phyloP scores from a whole-genome alignment of 2,888 invertebrate genomes.

The Sinotaia quadrata region DNA sequence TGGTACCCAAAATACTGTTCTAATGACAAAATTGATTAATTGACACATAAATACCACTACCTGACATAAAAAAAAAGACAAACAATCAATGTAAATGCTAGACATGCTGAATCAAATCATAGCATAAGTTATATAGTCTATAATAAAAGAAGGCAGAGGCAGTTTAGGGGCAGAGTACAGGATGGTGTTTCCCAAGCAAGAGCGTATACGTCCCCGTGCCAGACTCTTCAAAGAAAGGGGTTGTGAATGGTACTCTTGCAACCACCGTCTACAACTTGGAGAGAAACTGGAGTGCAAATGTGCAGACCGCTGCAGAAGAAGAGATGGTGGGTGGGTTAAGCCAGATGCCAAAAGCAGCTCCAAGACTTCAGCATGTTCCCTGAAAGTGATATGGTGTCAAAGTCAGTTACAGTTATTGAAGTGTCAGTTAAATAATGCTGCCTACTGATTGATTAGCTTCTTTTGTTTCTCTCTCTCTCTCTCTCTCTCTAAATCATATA shows the following conservation, averaged over 20 bases:
- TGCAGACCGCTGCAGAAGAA: neutral
- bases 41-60: too few species aligned
- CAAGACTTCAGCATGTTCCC: neutral
- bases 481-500: too few species aligned
- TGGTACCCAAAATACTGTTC: too few species aligned
- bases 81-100: too few species aligned
- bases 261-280: neutral
- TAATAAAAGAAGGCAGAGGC: neutral
- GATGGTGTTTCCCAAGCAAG: conserved; percentile 10
- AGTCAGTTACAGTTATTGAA: too few species aligned
- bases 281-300: neutral
- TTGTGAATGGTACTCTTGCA: neutral
- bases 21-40: too few species aligned
- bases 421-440: too few species aligned
- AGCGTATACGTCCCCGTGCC: neutral
- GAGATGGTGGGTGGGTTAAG: neutral
- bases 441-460: too few species aligned
- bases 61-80: too few species aligned
- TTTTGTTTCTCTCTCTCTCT: too few species aligned
- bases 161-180: neutral
- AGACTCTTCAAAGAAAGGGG: neutral
- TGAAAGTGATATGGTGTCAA: too few species aligned
- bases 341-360: neutral
- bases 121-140: neutral
- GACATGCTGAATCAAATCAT: too few species aligned